Evolutionary conservation across 2,888 invertebrate species (phyloP).

Genomic region (Nomada hirtipes): DNA sequence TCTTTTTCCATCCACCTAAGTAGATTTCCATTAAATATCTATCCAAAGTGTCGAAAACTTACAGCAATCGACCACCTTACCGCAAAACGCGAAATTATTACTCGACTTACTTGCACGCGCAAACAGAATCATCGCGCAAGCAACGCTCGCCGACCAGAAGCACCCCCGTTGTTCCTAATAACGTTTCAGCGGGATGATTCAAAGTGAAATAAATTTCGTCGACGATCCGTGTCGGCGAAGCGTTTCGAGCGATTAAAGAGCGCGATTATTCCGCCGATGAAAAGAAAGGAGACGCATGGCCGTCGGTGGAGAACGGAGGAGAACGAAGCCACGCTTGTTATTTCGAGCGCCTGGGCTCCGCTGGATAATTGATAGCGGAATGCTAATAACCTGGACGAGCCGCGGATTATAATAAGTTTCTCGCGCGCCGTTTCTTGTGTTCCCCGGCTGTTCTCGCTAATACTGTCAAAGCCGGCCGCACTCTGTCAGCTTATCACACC

Average conservation of each 20-base stretch:
- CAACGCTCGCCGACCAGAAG: not conserved
- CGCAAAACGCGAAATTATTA: not conserved
- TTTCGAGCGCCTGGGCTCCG: slow-evolving; percentile 45
- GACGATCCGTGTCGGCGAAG: not conserved
- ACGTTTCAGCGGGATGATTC: not conserved
- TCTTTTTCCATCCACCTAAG: not conserved
- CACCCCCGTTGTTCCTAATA: slow-evolving; percentile 5
- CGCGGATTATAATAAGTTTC: slow-evolving; percentile 81
- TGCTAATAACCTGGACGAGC: slow-evolving; percentile 82
- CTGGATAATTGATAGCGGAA: slow-evolving; percentile 82
- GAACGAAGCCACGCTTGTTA: slow-evolving; percentile 39
- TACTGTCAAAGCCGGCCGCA: slow-evolving; percentile 55
- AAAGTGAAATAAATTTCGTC: not conserved
- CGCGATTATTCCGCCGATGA: slow-evolving; percentile 32
- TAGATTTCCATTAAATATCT: not conserved
- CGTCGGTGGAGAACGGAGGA: slow-evolving; percentile 15
- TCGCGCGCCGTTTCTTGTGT: slow-evolving; percentile 71
- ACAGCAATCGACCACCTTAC: not conserved
- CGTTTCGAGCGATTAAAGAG: slow-evolving; percentile 41
- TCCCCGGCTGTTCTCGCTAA: slow-evolving; percentile 39
- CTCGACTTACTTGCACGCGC: not conserved
- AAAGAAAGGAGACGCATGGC: slow-evolving; percentile 29
- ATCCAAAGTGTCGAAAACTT: not conserved
- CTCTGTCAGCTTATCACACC: slow-evolving; percentile 66
- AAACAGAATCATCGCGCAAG: not conserved